Evolutionary conservation across 2,113 vertebrate genomes (phyloP).

Genomic region (Daboia siamensis): DNA sequence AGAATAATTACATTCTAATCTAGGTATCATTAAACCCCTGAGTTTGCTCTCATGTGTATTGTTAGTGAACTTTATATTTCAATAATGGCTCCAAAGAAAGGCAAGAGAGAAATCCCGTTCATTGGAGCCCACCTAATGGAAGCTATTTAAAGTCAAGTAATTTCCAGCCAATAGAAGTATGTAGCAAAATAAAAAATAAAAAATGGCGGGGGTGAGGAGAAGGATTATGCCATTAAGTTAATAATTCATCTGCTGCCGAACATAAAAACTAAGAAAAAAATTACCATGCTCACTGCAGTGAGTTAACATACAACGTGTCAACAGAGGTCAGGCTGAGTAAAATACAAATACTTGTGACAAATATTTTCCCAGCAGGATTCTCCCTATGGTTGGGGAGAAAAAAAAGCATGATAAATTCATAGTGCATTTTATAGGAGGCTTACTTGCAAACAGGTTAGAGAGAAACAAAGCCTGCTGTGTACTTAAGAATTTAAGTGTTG

Average conservation of each 20-base stretch:
- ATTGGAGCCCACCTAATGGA: not conserved
- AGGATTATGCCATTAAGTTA: not conserved
- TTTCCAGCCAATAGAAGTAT: not conserved
- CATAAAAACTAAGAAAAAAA: not conserved
- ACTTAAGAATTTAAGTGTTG: not conserved
- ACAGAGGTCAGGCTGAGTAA: not conserved
- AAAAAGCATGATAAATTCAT: not conserved
- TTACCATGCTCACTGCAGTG: not conserved
- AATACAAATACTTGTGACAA: not conserved
- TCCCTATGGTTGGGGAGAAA: not conserved
- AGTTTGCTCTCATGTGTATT: conserved; percentile 5
- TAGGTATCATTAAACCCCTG: conserved; percentile 21
- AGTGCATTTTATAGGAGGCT: not conserved
- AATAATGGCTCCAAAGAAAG: conserved; percentile 3
- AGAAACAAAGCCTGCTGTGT: not conserved
- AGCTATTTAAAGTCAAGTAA: not conserved
- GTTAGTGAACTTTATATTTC: conserved; percentile 5
- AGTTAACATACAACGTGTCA: not conserved
- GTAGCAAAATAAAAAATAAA: not conserved
- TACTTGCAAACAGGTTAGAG: not conserved
- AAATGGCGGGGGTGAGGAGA: not conserved
- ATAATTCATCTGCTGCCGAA: not conserved
- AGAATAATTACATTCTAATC: conserved; percentile 16
- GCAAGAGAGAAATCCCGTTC: conserved; percentile 16
- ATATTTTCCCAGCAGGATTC: fast-evolving